Conservation (phyloP, 2,888 invertebrate genomes). For the Drosophila greeni region DNA sequence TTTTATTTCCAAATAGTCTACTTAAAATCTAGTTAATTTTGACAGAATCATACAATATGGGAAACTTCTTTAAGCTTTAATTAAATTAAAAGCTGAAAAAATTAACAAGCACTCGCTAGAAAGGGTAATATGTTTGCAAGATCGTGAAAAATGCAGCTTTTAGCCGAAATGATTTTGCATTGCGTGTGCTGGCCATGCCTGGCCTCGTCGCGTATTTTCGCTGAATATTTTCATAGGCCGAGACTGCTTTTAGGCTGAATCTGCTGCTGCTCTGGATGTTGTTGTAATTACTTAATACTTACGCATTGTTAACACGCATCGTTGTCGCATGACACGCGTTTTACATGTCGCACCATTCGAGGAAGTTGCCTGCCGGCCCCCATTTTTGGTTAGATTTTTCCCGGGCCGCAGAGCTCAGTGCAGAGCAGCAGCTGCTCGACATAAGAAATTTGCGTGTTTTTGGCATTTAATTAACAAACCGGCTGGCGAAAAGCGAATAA, state of each 20-base stretch:
- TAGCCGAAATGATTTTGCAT: slow-evolving; percentile 47
- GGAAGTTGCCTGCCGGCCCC: slow-evolving; percentile 51
- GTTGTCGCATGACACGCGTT: slow-evolving; percentile 65
- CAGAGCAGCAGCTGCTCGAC: slow-evolving; percentile 27
- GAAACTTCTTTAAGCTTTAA: background rate
- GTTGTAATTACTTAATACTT: slow-evolving; percentile 67
- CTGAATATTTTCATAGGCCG: slow-evolving; percentile 1
- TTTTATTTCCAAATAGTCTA: background rate
- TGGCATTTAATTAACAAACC: slow-evolving; percentile 63
- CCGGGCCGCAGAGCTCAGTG: slow-evolving; percentile 9
- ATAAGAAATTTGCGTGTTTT: slow-evolving; percentile 64
- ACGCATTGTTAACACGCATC: slow-evolving; percentile 68
- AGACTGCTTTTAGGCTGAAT: slow-evolving; percentile 9
- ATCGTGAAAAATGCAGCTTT: slow-evolving; percentile 52
- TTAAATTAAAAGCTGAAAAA: background rate
- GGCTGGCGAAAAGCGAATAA: slow-evolving; percentile 48
- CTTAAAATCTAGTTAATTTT: background rate
- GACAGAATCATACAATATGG: background rate
- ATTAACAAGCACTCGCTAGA: background rate
- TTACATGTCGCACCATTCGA: slow-evolving; percentile 65
- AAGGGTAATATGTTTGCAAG: slow-evolving; percentile 31
- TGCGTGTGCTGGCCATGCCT: slow-evolving; percentile 41
- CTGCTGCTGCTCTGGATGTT: slow-evolving; percentile 38
- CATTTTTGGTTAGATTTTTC: slow-evolving; percentile 48
- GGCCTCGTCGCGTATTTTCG: background rate